A percentile compares a stretch with the other conserved stretches of the same genome.
phyloP scores from a whole-genome alignment of 2,113 vertebrate genomes.

The Thalassarche chlororhynchos region DNA sequence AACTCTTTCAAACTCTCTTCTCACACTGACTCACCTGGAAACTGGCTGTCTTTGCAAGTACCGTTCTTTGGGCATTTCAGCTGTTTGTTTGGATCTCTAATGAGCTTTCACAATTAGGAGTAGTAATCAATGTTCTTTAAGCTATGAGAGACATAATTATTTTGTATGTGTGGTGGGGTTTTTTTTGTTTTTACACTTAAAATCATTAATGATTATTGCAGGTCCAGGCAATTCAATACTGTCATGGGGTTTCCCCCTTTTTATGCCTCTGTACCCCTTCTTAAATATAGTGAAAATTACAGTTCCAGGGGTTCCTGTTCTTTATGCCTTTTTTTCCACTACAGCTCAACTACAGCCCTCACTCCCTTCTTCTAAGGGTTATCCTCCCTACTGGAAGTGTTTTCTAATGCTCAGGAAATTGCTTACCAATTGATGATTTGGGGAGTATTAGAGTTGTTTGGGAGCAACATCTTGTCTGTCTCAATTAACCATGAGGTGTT shows the following conservation, averaged over 20 bases:
- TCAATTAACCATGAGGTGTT: background rate
- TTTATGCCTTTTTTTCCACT: background rate
- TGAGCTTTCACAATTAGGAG: background rate
- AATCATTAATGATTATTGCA: background rate
- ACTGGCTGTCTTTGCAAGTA: background rate
- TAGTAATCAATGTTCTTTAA: background rate
- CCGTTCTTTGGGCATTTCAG: background rate
- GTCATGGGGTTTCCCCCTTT: background rate
- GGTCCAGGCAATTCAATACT: background rate
- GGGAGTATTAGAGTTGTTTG: background rate
- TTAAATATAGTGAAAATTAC: background rate
- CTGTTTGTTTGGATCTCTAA: background rate
- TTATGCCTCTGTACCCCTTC: background rate
- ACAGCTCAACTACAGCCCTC: background rate
- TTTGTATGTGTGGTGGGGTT: background rate
- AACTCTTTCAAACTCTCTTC: background rate
- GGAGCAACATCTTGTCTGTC: background rate
- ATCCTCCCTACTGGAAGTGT: background rate
- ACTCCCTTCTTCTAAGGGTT: background rate
- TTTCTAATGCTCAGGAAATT: background rate
- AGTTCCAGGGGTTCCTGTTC: background rate
- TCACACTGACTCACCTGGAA: background rate
- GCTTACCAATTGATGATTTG: background rate
- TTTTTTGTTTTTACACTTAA: background rate
- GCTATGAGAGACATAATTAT: background rate